Evolutionary conservation across 2,888 invertebrate genomes (phyloP).

Genomic region (Gari tellinella): DNA sequence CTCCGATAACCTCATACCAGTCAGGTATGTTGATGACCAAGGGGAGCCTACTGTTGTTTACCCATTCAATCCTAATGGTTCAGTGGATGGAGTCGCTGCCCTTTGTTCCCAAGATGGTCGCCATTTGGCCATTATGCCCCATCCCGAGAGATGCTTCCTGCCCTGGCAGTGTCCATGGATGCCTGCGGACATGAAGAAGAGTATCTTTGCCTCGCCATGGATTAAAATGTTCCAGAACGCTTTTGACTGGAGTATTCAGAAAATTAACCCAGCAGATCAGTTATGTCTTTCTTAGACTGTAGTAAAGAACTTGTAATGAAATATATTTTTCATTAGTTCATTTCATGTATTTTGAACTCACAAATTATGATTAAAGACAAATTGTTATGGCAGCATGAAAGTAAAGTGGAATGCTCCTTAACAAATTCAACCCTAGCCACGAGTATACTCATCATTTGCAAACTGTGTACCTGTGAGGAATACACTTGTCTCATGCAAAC

Average conservation of each 20-base stretch:
- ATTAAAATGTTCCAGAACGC: conserved; percentile 96
- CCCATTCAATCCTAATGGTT: conserved; percentile 93
- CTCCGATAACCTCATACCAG: conserved; percentile 88
- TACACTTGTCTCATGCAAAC: too few relatives aligned
- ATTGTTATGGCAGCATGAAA: too few relatives aligned
- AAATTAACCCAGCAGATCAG: conserved; percentile 13
- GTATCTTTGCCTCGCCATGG: conserved; percentile 92
- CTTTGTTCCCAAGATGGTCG: conserved; percentile 95
- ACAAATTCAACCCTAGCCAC: too few relatives aligned
- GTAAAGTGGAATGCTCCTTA: too few relatives aligned
- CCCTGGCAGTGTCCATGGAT: conserved; percentile 92
- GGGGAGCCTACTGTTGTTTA: conserved; percentile 88
- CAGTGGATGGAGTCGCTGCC: conserved; percentile 92
- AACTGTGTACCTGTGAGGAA: too few relatives aligned
- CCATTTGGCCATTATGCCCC: conserved; percentile 99
- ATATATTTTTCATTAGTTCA: too few relatives aligned
- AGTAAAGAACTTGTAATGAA: too few relatives aligned
- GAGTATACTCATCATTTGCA: too few relatives aligned
- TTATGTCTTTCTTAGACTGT: too few relatives aligned
- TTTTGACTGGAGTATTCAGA: conserved; percentile 82
- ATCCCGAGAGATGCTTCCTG: conserved; percentile 96
- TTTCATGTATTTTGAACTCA: too few relatives aligned
- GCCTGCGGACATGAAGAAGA: conserved; percentile 69
- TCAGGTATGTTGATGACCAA: conserved; percentile 93
- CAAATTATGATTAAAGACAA: too few relatives aligned